Base-by-base conservation (phyloP, 2,113 vertebrate species). In the Tapirus terrestris region DNA sequence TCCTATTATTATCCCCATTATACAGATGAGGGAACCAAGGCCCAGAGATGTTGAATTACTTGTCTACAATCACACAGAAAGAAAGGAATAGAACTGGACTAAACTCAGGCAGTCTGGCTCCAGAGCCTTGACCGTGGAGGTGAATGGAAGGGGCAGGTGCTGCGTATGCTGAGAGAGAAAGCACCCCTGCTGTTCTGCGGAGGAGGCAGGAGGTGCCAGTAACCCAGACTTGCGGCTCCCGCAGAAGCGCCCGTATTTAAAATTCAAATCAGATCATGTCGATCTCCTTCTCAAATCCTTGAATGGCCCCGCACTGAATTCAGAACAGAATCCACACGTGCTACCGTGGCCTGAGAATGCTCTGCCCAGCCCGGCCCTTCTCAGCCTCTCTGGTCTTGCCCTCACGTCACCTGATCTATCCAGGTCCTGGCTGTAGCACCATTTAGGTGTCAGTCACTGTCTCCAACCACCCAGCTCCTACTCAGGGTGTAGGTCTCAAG, bases 11-110 rank as follows among this genome's bases (percentile, higher is more conserved):
- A 63, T 79, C 14, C 48, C 36, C 81, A 83, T 60, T 51, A 14
- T 56, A 89, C 17, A 33, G 43, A 58, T 23, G 29, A 93, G 85
- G 56, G 97, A 93, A 96, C 7, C 18, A 93, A 91, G 89, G 63
- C 45, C 36, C 67, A 72, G 75, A 89, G 68, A 75, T 33, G 2
- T 29, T 72, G 70, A 91, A 56, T 87, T 13, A 77, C 53, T 70
- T 53, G n/a, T 45, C 25, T 48, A 23, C 29, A 82, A 31, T 68
- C 5, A n/a, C 23, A 72, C 5, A 67, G 68, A 86, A 90, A 73
- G 31, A 91, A 53, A 56, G 3, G 20, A 45, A 21, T 20, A 82
- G n/a, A 73, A 88, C 14, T 18, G 60, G 61, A 33, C 17, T 65
- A 83, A 75, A 68, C 33, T 43, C 79, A 75, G 39, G 11, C 20